These are phyloP conservation scores for Endotricha flammealis DNA, from an alignment of 2,888 invertebrate species.

Conservation along the genomic window DNA sequence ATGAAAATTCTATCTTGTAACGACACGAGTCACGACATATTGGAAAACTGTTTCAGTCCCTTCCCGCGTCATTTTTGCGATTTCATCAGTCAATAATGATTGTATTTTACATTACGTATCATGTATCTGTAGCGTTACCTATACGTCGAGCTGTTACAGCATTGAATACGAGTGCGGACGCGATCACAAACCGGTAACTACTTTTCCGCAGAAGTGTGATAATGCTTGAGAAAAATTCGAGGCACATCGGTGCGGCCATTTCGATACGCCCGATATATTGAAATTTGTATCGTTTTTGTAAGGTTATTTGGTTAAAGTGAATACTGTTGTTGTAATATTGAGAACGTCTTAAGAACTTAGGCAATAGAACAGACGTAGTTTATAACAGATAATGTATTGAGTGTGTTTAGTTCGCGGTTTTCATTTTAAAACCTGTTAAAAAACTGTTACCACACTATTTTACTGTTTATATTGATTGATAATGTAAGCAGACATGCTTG, in stretches of 20 bases:
- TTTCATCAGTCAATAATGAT: slow-evolving; percentile 58
- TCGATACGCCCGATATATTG: slow-evolving; percentile 37
- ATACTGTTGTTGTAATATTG: too few species aligned
- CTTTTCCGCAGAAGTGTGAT: slow-evolving; percentile 63
- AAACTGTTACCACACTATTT: too few species aligned
- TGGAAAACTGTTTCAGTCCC: slow-evolving; percentile 36
- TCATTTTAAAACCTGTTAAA: too few species aligned
- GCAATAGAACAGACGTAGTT: too few species aligned
- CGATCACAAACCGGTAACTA: slow-evolving; percentile 73
- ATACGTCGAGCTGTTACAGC: slow-evolving; percentile 34
- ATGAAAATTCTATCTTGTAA: too few species aligned
- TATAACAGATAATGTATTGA: too few species aligned
- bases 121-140: slow-evolving; percentile 31
- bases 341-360: too few species aligned
- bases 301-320: too few species aligned
- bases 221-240: slow-evolving; percentile 56
- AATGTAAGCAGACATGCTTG: too few species aligned
- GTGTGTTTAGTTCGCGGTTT: too few species aligned
- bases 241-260: slow-evolving; percentile 32
- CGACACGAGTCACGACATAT: too few species aligned
- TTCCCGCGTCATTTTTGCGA: slow-evolving; percentile 41
- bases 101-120: slow-evolving; percentile 33
- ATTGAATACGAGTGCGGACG: slow-evolving; percentile 57
- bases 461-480: too few species aligned
- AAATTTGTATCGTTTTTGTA: slow-evolving; percentile 23